Evolutionary conservation across 1,140 invertebrate genomes (phyloP), one percentile per base, ranked within the genome.

Genomic region (Listronotus bonariensis): DNA sequence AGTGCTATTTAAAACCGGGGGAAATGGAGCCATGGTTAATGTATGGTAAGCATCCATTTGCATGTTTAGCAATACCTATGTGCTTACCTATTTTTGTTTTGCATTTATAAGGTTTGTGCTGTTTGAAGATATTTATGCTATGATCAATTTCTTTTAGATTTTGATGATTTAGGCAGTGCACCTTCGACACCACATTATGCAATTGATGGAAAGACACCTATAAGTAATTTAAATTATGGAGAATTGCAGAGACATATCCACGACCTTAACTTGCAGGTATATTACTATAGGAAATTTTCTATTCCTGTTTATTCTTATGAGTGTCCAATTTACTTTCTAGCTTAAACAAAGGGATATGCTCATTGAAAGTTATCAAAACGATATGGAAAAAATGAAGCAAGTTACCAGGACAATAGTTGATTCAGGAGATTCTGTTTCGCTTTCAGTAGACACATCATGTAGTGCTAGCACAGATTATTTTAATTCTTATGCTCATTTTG

Each of bases 401-500:
- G 76, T 87, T 31, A 83, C 87, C n/a, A 83, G 77, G 57, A 78
- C 76, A 53, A 55, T 80, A 1, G 68, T 85, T 6, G 77, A 79
- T 63, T 65, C 62, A 62, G 74, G 71, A 46, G 78, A 80, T 52
- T 56, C 60, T 32, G 69, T 71, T 34, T 65, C 77, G 15, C 76
- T 80, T 42, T 81, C 75, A 79, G 82, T 84, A 6, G 80, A 79
- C 70, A 80, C 85, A 56, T 79, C 80, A 67, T 69, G 78, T 56
- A 71, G 72, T 59, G 71, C 83, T 64, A 90, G 93, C 73, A 85
- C 87, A 70, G 85, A 87, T 67, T 98, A 98, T 80, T 99, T 99
- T 76, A 92, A 90, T 77, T 93, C 94, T 4, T 99, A 99, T 79
- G 92, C 95, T 61, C 95, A 99, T 82, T 98, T 96, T 84, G 91